phyloP scores from a whole-genome alignment of 2,797 vertebrate species.

The Chelon auratus region DNA sequence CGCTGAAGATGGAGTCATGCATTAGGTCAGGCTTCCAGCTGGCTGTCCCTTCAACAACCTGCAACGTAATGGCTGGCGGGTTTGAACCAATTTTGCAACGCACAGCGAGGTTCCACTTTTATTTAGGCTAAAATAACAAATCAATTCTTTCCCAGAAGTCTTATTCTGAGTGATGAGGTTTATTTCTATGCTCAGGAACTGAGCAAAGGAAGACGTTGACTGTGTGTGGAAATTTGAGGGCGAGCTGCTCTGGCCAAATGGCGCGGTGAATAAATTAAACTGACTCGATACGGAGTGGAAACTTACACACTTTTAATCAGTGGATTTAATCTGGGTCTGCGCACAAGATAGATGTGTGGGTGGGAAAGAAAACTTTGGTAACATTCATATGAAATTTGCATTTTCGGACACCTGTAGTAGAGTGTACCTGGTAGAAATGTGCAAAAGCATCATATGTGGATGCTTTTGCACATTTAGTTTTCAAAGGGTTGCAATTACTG shows the following conservation, averaged over 20 bases:
- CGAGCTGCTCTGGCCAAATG: constrained; percentile 21
- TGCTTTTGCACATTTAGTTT: no score
- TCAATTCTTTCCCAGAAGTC: constrained; percentile 7
- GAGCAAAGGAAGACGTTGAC: constrained; percentile 11
- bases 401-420: no score
- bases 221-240: constrained; percentile 10
- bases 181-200: background rate
- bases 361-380: background rate
- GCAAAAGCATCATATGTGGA: no score
- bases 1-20: background rate
- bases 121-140: constrained; percentile 22
- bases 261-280: constrained; percentile 16
- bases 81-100: constrained; percentile 10
- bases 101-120: background rate
- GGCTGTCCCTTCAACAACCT: background rate
- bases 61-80: constrained; percentile 6
- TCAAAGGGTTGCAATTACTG: background rate
- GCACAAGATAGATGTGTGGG: background rate
- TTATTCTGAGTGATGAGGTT: background rate
- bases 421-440: no score
- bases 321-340: no score
- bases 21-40: constrained; percentile 11
- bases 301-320: background rate
- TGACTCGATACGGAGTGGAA: background rate
- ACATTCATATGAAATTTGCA: no score